phyloP scores from a whole-genome alignment of 1,140 invertebrate species.

The Carposina sasakii region DNA sequence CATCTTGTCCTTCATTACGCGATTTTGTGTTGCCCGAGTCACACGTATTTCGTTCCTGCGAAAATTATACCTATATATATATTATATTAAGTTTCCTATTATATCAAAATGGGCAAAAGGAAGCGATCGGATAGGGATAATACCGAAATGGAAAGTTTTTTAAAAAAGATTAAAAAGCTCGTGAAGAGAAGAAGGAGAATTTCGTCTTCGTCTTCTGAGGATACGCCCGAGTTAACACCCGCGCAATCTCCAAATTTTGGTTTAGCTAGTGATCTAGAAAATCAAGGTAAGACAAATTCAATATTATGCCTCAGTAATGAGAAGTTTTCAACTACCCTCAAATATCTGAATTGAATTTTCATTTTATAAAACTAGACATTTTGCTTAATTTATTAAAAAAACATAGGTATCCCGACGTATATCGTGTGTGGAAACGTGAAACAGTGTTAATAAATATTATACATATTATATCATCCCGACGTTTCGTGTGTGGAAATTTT shows the following conservation, averaged over 20 bases:
- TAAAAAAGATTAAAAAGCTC: background rate
- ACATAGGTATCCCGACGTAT: background rate
- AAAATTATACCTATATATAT: background rate
- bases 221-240: background rate
- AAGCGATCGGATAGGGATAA: background rate
- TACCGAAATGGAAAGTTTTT: background rate
- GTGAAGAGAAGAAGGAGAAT: background rate
- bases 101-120: background rate
- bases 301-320: background rate
- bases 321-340: background rate
- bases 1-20: background rate
- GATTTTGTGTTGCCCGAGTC: constrained; percentile 3
- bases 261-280: background rate
- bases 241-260: background rate
- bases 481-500: background rate
- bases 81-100: too few relatives aligned
- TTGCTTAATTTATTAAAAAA: background rate
- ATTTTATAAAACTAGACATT: background rate
- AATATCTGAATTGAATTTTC: background rate
- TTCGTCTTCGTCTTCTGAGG: background rate
- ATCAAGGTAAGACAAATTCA: background rate
- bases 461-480: background rate
- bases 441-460: too few relatives aligned
- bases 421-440: background rate
- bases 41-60: background rate